Evolutionary conservation across 2,797 vertebrate species (phyloP).

Genomic region (Salarias fasciatus): DNA sequence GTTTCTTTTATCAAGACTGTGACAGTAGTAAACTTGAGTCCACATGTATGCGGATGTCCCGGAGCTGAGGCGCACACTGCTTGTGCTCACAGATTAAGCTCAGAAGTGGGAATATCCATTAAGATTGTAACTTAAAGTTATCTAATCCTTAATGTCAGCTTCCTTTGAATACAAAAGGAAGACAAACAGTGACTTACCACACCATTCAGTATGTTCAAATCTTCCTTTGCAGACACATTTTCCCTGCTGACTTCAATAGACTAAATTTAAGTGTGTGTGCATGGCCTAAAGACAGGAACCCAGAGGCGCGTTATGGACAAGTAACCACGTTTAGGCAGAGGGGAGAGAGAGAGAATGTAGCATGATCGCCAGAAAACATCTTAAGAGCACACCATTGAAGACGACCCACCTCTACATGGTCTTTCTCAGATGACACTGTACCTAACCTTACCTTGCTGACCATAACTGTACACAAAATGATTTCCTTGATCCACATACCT

Average conservation of each 20-base stretch:
- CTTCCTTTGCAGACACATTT: conserved; percentile 52
- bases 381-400: conserved; percentile 60
- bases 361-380: conserved; percentile 69
- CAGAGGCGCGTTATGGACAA: conserved; percentile 62
- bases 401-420: conserved; percentile 65
- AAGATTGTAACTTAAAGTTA: conserved; percentile 61
- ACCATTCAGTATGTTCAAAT: conserved; percentile 52
- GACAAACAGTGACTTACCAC: conserved; percentile 56
- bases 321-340: conserved; percentile 50
- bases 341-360: conserved; percentile 73
- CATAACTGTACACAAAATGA: conserved; percentile 85
- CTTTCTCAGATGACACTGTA: conserved; percentile 88
- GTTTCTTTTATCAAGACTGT: conserved; percentile 53
- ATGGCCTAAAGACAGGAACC: conserved; percentile 62
- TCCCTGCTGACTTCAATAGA: conserved; percentile 58
- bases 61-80: conserved; percentile 47
- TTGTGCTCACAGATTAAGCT: conserved; percentile 58
- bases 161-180: conserved; percentile 58
- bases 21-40: conserved; percentile 47
- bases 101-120: conserved; percentile 42
- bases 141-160: conserved; percentile 63
- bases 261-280: conserved; percentile 63
- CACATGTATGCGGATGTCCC: conserved; percentile 52
- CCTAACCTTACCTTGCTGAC: conserved; percentile 81
- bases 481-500: conserved; percentile 83